A percentile compares a stretch with the other conserved stretches of the same genome.
Evolutionary conservation across 1,140 invertebrate genomes (phyloP).

Genomic region (Diachasma alloeum): DNA sequence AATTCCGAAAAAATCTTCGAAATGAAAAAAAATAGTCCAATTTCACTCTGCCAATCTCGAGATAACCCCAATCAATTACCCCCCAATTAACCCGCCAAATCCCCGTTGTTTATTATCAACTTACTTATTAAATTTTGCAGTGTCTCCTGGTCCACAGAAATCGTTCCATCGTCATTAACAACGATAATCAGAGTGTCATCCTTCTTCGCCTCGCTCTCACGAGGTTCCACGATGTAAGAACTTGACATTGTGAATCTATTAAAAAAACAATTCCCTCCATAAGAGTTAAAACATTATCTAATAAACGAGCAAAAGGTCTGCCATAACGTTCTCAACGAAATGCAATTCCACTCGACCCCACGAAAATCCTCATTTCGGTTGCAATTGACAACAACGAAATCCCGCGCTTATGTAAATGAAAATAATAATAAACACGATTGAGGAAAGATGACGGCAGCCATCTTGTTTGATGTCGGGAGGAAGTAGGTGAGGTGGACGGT

Average conservation of each 20-base stretch:
- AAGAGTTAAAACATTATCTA: background rate
- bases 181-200: slow-evolving; percentile 73
- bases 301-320: background rate
- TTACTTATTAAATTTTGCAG: slow-evolving; percentile 76
- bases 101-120: slow-evolving; percentile 29
- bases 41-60: too few relatives aligned
- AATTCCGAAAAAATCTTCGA: too few relatives aligned
- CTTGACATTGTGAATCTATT: slow-evolving; percentile 54
- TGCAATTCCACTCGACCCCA: background rate
- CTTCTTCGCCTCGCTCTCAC: slow-evolving; percentile 52
- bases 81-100: too few relatives aligned
- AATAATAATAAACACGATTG: slow-evolving; percentile 32
- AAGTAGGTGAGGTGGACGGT: slow-evolving; percentile 2
- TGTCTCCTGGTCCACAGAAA: slow-evolving; percentile 75
- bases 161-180: slow-evolving; percentile 76
- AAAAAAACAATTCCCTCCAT: slow-evolving; percentile 22
- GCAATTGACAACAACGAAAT: slow-evolving; percentile 3
- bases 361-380: background rate
- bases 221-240: slow-evolving; percentile 56
- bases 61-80: too few relatives aligned
- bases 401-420: slow-evolving; percentile 10
- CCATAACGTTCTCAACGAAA: background rate
- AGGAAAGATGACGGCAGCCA: slow-evolving; percentile 23
- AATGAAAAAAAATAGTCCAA: too few relatives aligned
- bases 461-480: slow-evolving; percentile 27